phyloP scores from a whole-genome alignment of 2,113 vertebrate genomes.

The Anoura caudifer region DNA sequence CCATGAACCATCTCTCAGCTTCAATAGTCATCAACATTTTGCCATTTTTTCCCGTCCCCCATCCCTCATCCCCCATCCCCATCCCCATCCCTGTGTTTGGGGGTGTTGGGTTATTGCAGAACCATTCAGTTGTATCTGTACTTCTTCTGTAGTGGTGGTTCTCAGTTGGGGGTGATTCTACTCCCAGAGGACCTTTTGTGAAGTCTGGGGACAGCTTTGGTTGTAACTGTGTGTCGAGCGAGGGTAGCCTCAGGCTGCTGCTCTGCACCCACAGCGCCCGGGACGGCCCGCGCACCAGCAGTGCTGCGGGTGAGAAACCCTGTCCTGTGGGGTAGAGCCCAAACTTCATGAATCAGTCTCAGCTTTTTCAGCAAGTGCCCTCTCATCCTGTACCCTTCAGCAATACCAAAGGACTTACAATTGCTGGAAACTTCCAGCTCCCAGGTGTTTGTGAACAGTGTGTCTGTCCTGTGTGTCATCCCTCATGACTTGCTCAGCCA shows the following conservation, averaged over 20 bases:
- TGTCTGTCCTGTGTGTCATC: neutral
- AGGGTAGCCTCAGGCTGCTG: neutral
- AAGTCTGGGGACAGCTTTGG: neutral
- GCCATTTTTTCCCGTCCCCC: neutral
- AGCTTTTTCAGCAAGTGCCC: too few relatives aligned
- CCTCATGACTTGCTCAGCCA: neutral
- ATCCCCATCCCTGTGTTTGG: neutral
- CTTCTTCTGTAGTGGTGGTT: neutral
- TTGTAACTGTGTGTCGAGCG: neutral
- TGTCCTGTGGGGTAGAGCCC: rapidly evolving
- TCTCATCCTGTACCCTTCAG: neutral
- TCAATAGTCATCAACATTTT: neutral
- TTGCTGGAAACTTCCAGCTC: neutral
- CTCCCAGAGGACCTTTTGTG: neutral
- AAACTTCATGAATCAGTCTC: neutral
- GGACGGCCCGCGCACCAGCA: rapidly evolving
- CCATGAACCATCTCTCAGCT: neutral
- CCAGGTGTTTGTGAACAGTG: neutral
- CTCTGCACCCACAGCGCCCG: rapidly evolving
- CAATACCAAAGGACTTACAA: neutral
- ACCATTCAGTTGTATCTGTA: neutral
- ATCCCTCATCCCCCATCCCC: too few relatives aligned
- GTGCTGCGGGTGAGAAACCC: neutral
- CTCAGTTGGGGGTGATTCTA: neutral
- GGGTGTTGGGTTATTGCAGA: neutral